Conservation (phyloP, 2,113 vertebrate species). For the Thryonomys swinderianus region DNA sequence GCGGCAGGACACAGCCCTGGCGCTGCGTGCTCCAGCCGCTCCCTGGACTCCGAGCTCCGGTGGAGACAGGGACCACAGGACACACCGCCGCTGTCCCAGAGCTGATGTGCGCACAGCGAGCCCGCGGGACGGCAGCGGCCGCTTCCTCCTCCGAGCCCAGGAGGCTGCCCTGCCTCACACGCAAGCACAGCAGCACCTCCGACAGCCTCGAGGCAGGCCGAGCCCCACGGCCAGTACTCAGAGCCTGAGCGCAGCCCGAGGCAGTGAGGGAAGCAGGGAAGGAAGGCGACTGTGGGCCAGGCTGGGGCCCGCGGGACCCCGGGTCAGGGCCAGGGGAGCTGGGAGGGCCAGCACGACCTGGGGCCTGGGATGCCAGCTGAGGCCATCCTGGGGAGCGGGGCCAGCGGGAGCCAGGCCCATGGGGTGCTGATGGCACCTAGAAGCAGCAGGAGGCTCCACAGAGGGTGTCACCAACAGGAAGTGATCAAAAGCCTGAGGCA, state of each 20-base stretch:
- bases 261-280: neutral
- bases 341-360: too few species aligned
- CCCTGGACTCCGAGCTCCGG: neutral
- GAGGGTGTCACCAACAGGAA: fast-evolving
- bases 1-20: neutral
- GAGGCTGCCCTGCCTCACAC: neutral
- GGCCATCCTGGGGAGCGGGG: too few species aligned
- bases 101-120: neutral
- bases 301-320: neutral
- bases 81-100: neutral
- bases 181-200: too few species aligned
- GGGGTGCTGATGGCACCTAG: fast-evolving
- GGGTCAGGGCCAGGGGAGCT: neutral
- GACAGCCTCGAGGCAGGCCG: neutral
- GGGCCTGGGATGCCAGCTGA: neutral
- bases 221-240: neutral
- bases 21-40: too few species aligned
- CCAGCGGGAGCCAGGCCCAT: neutral
- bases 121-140: neutral
- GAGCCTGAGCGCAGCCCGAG: neutral
- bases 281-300: neutral
- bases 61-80: too few species aligned
- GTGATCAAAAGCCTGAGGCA: fast-evolving
- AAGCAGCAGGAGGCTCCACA: neutral
- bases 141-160: neutral